A percentile compares a stretch with the other conserved stretches of the same genome.
Conservation (phyloP, 2,888 invertebrate species). For the Diabrotica balteata region DNA sequence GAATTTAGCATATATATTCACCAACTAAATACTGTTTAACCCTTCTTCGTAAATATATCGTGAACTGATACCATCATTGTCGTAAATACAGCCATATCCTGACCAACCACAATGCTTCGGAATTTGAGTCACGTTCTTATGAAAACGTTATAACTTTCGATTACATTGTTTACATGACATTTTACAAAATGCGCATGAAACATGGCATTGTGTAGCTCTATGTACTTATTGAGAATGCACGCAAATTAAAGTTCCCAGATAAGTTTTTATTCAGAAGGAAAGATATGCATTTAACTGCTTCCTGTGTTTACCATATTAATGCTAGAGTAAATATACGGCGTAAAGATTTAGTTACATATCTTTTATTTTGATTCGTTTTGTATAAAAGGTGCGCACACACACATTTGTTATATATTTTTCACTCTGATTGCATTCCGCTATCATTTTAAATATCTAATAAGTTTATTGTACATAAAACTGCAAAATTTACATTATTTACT, state of each 20-base stretch:
- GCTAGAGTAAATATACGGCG: too few relatives aligned
- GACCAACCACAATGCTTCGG: slow-evolving; percentile 49
- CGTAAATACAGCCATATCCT: slow-evolving; percentile 39
- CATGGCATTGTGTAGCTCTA: slow-evolving; percentile 28
- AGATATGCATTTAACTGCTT: background rate
- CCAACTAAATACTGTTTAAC: slow-evolving; percentile 8
- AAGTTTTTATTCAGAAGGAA: background rate
- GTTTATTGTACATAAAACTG: too few relatives aligned
- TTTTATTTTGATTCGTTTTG: too few relatives aligned
- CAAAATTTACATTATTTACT: too few relatives aligned
- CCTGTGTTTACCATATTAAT: slow-evolving; percentile 5
- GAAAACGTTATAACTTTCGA: slow-evolving; percentile 53
- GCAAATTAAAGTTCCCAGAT: slow-evolving; percentile 27
- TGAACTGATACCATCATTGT: slow-evolving; percentile 26
- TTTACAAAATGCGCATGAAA: slow-evolving; percentile 46
- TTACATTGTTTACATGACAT: slow-evolving; percentile 54
- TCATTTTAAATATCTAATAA: too few relatives aligned
- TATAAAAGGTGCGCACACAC: too few relatives aligned
- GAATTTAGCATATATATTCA: slow-evolving; percentile 15
- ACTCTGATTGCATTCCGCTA: too few relatives aligned
- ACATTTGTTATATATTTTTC: too few relatives aligned
- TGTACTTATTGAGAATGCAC: slow-evolving; percentile 27
- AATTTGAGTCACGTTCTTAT: slow-evolving; percentile 54
- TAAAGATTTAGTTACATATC: background rate
- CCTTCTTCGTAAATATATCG: slow-evolving; percentile 16